These are phyloP conservation scores for Triplophysa bombifrons DNA, from an alignment of 2,797 vertebrate genomes.

Conservation along the genomic window DNA sequence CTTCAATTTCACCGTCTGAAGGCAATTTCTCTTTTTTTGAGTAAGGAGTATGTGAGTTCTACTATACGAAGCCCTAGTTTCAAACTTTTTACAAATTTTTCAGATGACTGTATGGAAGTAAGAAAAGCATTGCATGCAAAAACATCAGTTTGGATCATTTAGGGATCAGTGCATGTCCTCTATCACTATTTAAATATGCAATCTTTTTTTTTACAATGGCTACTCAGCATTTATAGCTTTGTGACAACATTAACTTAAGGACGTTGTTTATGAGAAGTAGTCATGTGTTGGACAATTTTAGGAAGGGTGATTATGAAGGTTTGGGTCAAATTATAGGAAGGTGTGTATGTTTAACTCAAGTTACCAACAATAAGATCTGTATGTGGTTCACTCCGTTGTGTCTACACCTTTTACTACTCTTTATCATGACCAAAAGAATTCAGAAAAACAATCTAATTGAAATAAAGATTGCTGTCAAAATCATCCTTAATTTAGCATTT, in stretches of 20 bases:
- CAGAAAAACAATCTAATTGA: too few species aligned
- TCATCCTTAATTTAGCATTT: too few species aligned
- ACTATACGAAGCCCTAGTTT: not conserved
- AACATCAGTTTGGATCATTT: not conserved
- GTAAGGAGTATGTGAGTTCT: not conserved
- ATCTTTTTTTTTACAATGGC: not conserved
- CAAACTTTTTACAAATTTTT: not conserved
- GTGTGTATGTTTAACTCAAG: not conserved
- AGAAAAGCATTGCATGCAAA: not conserved
- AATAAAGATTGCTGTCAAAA: too few species aligned
- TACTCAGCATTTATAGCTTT: not conserved
- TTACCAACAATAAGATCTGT: too few species aligned
- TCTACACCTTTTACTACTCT: too few species aligned
- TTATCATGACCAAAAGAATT: too few species aligned
- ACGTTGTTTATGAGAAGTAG: not conserved
- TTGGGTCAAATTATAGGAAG: not conserved
- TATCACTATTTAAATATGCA: not conserved
- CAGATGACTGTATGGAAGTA: not conserved
- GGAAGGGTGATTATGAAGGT: not conserved
- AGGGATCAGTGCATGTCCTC: not conserved
- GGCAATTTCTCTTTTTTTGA: not conserved
- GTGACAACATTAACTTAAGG: not conserved
- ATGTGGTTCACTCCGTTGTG: too few species aligned
- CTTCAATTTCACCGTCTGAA: constrained; percentile 16
- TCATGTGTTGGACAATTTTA: not conserved